Evolutionary conservation across 1,140 invertebrate species (phyloP).

Genomic region (Homalodisca vitripennis): DNA sequence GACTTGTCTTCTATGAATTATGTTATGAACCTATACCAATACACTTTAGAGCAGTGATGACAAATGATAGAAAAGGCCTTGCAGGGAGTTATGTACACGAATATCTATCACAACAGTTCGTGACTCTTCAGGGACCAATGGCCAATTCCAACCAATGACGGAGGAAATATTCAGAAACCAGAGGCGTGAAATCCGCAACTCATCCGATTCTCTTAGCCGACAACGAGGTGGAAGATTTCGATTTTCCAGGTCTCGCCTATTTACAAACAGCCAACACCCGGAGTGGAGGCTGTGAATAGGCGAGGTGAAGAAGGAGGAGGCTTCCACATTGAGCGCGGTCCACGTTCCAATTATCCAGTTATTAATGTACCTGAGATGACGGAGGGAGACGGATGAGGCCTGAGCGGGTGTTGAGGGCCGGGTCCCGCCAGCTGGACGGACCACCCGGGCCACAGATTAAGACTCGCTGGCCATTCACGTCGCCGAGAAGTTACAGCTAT

Average conservation of each 20-base stretch:
- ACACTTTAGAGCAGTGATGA: no score
- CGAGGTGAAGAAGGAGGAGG: no score
- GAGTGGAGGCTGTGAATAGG: background rate
- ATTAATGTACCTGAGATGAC: slow-evolving; percentile 18
- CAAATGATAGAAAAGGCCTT: no score
- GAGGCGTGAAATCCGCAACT: background rate
- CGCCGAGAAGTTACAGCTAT: background rate
- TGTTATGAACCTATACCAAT: no score
- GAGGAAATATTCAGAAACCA: background rate
- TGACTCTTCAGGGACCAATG: no score
- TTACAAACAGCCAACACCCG: background rate
- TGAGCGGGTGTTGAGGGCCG: no score
- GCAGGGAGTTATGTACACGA: no score
- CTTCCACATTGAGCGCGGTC: background rate
- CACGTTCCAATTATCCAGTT: slow-evolving; percentile 22
- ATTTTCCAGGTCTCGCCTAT: slow-evolving; percentile 5
- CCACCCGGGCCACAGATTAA: slow-evolving; percentile 8
- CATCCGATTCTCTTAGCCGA: background rate
- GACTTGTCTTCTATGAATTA: no score
- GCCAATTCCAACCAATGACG: background rate
- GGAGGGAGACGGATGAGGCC: no score
- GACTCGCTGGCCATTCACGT: slow-evolving; percentile 12
- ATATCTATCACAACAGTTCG: no score
- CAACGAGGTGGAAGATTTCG: background rate
- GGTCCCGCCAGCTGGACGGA: background rate